Evolutionary conservation across 1,140 invertebrate genomes (phyloP).

Genomic region (Ridgeia piscesae): DNA sequence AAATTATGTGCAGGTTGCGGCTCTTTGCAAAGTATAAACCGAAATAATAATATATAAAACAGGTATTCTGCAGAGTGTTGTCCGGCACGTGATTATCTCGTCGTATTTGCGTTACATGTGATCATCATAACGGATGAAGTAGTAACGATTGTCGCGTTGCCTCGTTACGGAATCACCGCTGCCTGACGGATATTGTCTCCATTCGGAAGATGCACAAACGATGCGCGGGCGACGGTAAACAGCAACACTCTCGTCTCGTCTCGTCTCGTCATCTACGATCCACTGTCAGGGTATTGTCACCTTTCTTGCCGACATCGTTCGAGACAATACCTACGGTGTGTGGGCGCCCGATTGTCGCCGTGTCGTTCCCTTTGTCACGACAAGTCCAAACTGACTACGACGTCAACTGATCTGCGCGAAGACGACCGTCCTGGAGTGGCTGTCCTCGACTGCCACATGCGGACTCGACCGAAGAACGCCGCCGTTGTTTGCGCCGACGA

Average conservation of each 20-base stretch:
- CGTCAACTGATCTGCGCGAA: background rate
- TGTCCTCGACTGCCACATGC: background rate
- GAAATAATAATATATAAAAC: background rate
- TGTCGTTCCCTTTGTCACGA: background rate
- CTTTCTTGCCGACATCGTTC: background rate
- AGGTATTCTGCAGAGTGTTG: background rate
- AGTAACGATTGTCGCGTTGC: background rate
- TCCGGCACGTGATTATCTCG: background rate
- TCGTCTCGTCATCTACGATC: background rate
- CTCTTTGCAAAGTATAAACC: background rate
- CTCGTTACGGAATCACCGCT: background rate
- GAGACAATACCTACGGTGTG: background rate
- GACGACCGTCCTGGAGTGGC: background rate
- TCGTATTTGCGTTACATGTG: background rate
- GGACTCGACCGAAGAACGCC: background rate
- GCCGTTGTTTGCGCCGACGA: background rate
- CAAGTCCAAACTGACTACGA: background rate
- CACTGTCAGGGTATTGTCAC: background rate
- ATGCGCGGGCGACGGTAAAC: background rate
- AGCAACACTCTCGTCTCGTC: background rate
- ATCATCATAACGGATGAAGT: background rate
- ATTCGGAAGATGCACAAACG: background rate
- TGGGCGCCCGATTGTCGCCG: background rate
- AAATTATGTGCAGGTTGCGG: background rate
- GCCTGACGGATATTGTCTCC: background rate